Conservation (phyloP, 2,797 vertebrate species). For the Anguilla pacifica region DNA sequence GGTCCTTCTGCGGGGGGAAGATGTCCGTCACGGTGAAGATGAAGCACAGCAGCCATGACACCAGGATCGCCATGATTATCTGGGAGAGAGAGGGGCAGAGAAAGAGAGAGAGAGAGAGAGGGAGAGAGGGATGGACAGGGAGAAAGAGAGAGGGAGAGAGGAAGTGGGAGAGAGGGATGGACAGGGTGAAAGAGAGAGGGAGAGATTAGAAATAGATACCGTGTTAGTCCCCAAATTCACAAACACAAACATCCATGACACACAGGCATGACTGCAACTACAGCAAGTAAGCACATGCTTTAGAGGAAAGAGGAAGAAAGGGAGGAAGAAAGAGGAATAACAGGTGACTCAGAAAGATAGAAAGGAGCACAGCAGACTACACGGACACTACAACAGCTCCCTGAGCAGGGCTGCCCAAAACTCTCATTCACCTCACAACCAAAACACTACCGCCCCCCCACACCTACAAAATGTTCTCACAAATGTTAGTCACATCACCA, state of each 20-base stretch:
- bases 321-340: neutral
- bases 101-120: neutral
- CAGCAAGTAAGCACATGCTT: neutral
- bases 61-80: conserved; percentile 96
- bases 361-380: neutral
- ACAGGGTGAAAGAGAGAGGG: too few species aligned
- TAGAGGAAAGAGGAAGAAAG: neutral
- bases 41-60: conserved; percentile 95
- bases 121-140: neutral
- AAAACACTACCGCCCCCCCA: too few species aligned
- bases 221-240: neutral
- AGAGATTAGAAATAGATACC: neutral
- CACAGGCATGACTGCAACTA: neutral
- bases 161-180: neutral
- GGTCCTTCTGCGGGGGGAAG: conserved; percentile 87
- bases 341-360: neutral
- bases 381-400: neutral
- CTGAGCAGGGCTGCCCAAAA: neutral
- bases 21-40: conserved; percentile 95
- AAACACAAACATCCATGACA: neutral
- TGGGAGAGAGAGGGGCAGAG: conserved; percentile 47
- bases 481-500: too few species aligned
- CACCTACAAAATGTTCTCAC: too few species aligned
- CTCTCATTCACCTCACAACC: too few species aligned
- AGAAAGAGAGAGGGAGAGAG: neutral